phyloP scores from a whole-genome alignment of 92 coral and sea anemone genomes.

The Palythoa heliodiscus region DNA sequence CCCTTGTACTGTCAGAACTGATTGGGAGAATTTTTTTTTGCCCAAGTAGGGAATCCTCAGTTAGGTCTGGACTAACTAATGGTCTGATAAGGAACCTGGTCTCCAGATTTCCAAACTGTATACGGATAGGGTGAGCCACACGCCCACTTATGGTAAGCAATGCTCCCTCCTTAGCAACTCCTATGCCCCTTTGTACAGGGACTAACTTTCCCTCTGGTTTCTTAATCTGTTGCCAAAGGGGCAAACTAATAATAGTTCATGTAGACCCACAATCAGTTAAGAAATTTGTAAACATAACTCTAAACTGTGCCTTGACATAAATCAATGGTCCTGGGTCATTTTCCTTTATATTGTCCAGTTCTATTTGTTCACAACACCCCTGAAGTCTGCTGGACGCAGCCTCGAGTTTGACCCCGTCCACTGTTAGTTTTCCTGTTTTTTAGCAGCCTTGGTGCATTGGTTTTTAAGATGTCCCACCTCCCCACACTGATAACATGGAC shows the following conservation, averaged over 20 bases:
- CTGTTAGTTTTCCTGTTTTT: slow-evolving; percentile 5
- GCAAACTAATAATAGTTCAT: slow-evolving; percentile 10
- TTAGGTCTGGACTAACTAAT: slow-evolving; percentile 16
- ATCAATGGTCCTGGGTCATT: slow-evolving; percentile 22
- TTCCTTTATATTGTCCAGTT: neutral
- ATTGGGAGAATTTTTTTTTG: too few species aligned
- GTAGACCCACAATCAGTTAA: slow-evolving; percentile 20
- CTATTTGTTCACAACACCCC: neutral
- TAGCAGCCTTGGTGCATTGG: neutral
- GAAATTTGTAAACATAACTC: neutral
- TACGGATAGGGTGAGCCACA: slow-evolving; percentile 18
- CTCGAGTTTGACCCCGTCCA: neutral
- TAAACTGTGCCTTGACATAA: slow-evolving; percentile 7
- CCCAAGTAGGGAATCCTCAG: slow-evolving; percentile 24
- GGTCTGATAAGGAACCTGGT: slow-evolving; percentile 18
- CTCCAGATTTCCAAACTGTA: neutral
- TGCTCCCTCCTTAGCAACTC: slow-evolving; percentile 25
- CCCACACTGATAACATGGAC: neutral
- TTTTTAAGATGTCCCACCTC: slow-evolving; percentile 8
- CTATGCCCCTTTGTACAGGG: slow-evolving; percentile 3
- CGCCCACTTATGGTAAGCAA: slow-evolving; percentile 32
- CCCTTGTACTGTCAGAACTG: slow-evolving; percentile 1
- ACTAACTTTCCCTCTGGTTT: neutral
- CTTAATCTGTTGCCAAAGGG: neutral
- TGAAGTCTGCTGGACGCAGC: neutral